Base-by-base conservation (phyloP, 1,140 invertebrate genomes). In the Trichoplusia ni region DNA sequence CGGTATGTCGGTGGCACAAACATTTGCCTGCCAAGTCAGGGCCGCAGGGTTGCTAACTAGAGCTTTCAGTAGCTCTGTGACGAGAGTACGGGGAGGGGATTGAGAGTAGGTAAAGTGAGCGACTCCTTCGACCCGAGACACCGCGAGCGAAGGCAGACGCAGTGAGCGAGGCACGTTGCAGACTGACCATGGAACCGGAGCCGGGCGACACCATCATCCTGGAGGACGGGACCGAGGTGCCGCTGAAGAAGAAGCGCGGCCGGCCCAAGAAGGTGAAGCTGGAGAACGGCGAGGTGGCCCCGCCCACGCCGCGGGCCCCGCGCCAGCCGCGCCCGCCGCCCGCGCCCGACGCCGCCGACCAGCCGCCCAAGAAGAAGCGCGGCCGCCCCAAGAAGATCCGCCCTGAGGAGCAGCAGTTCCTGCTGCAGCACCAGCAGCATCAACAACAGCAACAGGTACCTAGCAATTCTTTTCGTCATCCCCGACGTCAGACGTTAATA, bases 171-270 rank as follows among this genome's bases (percentile, higher is more conserved):
- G 51, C 64, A 53, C 59, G 44, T 84, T 81, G 21, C 86, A 91
- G 90, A 72, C 80, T 91, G 69, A 90, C 88, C 8, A 84, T 91
- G 84, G 75, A 93, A 89, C 79, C 86, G 71, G 83, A 92, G 77
- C 72, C 86, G 33, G 81, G 84, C 29, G 80, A 91, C 82, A 90
- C 88, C 37, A 91, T 91, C 71, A 83, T 91, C 35, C 80, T 91
- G 40, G 93, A 94, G 62, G 91, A 93, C 66, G 93, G 93, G 58
- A 92, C 91, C 8, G 91, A 92, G 71, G 92, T 94, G 21, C 93
- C 95, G 0, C 93, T 94, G n/a, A 97, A 97, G 89, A 97, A 97
- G 90, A 97, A 97, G 81, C 91, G 96, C 11, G 96, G 96, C 0
- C 91, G 96, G 16, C 96, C 96, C 27, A 97, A 97, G 90, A 97